Conservation (phyloP, 2,113 vertebrate genomes). For the Corythoichthys haematopterus region DNA sequence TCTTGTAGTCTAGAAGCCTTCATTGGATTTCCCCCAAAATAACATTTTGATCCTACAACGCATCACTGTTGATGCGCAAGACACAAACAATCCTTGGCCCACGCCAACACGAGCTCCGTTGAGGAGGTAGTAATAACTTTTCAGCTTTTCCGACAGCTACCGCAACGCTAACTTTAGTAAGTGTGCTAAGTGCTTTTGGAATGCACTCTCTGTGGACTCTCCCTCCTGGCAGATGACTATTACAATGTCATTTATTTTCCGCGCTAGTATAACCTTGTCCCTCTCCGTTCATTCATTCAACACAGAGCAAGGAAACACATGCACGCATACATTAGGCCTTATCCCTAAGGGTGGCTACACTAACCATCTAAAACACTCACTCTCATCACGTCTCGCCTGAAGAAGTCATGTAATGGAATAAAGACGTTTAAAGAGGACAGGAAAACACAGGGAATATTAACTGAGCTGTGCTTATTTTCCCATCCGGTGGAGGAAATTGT, state of each 20-base stretch:
- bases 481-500: conserved; percentile 26
- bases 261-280: conserved; percentile 57
- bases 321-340: conserved; percentile 52
- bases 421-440: conserved; percentile 46
- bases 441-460: conserved; percentile 33
- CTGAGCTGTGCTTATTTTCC: conserved; percentile 30
- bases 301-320: conserved; percentile 56
- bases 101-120: background rate
- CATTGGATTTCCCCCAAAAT: too few species aligned
- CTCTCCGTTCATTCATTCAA: conserved; percentile 44
- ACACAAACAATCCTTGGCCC: background rate
- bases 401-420: conserved; percentile 63
- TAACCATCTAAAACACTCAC: conserved; percentile 40
- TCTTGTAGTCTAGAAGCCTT: background rate
- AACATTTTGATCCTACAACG: too few species aligned
- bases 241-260: conserved; percentile 46
- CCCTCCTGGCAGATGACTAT: conserved; percentile 46
- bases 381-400: conserved; percentile 63
- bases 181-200: conserved; percentile 21
- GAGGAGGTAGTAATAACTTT: background rate
- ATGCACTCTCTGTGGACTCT: conserved; percentile 33
- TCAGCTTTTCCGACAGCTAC: background rate
- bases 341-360: conserved; percentile 54
- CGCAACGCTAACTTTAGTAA: conserved; percentile 17
- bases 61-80: too few species aligned